These are phyloP conservation scores for Microctonus aethiopoides DNA, from an alignment of 2,888 invertebrate genomes.

Conservation along the genomic window DNA sequence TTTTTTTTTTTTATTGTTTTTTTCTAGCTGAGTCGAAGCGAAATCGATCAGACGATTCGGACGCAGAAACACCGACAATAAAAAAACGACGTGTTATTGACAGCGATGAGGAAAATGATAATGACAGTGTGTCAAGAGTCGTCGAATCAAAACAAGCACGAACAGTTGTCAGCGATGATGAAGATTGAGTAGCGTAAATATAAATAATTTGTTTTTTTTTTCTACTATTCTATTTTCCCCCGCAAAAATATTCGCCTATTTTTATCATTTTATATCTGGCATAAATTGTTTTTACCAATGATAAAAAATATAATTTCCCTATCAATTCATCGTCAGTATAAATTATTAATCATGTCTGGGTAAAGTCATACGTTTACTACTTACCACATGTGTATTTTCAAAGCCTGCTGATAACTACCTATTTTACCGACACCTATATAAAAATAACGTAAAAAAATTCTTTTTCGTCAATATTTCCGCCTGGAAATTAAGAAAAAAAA, in stretches of 20 bases:
- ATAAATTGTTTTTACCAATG: not conserved
- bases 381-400: not conserved
- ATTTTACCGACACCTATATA: not conserved
- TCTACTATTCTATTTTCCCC: not conserved
- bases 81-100: conserved; percentile 61
- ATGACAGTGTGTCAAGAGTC: not conserved
- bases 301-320: not conserved
- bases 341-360: not conserved
- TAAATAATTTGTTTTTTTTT: conserved; percentile 11
- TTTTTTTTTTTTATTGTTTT: conserved; percentile 7
- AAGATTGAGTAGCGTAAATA: conserved; percentile 48
- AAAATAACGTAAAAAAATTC: too few species aligned
- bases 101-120: conserved; percentile 57
- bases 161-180: conserved; percentile 53
- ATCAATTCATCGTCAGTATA: not conserved
- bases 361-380: not conserved
- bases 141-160: conserved; percentile 39
- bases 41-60: conserved; percentile 51
- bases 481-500: too few species aligned
- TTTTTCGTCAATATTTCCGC: too few species aligned
- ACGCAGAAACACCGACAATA: conserved; percentile 42
- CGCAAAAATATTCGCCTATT: not conserved
- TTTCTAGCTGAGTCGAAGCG: conserved; percentile 52
- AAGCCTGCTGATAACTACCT: not conserved
- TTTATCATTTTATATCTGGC: not conserved